Conservation (phyloP, 1,140 invertebrate genomes). For the Drosophila guanche region DNA sequence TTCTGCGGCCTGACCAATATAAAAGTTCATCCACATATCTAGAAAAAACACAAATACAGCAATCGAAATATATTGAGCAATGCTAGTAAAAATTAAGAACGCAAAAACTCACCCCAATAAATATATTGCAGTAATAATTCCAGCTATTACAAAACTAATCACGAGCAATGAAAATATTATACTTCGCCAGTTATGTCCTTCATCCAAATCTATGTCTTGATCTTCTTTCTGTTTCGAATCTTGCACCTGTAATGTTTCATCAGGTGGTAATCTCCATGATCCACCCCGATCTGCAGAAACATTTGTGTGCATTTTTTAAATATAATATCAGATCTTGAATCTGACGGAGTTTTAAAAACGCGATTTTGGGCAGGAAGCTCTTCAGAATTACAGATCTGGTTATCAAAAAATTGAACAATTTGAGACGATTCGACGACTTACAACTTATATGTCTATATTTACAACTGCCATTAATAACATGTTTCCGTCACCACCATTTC, state of each 20-base stretch:
- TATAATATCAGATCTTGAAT: no score
- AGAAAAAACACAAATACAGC: slow-evolving; percentile 25
- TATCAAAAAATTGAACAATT: no score
- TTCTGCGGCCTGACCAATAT: slow-evolving; percentile 92
- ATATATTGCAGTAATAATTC: slow-evolving; percentile 93
- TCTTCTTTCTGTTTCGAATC: slow-evolving; percentile 92
- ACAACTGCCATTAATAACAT: no score
- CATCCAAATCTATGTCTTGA: slow-evolving; percentile 86
- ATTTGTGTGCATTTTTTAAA: slow-evolving; percentile 89
- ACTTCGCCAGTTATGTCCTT: slow-evolving; percentile 93
- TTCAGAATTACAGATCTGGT: no score
- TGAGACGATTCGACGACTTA: no score
- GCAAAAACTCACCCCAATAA: slow-evolving; percentile 87
- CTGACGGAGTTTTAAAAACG: no score
- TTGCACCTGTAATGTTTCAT: slow-evolving; percentile 94
- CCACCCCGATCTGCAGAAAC: slow-evolving; percentile 90
- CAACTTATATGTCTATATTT: no score
- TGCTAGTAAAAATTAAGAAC: background rate
- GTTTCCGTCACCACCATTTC: no score
- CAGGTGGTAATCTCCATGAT: slow-evolving; percentile 93
- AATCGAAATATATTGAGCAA: background rate
- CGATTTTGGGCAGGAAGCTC: no score
- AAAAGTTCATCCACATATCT: slow-evolving; percentile 93
- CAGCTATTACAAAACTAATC: slow-evolving; percentile 92
- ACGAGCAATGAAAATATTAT: slow-evolving; percentile 93